Percentiles rank a stretch among this genome's conserved stretches.
These are phyloP conservation scores for Leucoraja erinaceus DNA, from an alignment of 2,113 vertebrate genomes.

Conservation along the genomic window DNA sequence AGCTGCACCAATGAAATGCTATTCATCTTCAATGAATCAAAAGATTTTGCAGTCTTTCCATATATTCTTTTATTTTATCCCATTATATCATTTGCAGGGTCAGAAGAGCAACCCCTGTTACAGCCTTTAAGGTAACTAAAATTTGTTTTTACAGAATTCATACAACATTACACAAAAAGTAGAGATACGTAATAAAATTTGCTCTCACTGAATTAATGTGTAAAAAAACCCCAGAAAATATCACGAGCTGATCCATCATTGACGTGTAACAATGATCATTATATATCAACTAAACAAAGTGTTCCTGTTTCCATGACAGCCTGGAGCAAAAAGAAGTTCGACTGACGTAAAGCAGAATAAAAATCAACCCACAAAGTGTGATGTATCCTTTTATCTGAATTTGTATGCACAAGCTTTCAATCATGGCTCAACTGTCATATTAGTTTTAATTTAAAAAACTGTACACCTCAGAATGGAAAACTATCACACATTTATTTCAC, in stretches of 20 bases:
- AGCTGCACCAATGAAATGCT: neutral
- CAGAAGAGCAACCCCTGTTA: too few species aligned
- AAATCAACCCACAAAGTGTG: neutral
- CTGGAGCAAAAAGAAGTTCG: conserved; percentile 18
- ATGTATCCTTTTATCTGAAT: neutral
- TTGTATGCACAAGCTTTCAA: neutral
- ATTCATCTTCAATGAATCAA: neutral
- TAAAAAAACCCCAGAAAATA: neutral
- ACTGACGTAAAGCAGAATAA: neutral
- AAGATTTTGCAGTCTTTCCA: neutral
- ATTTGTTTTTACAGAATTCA: too few species aligned
- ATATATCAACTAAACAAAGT: neutral
- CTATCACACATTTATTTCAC: neutral
- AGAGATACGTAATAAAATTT: too few species aligned
- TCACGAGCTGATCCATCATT: neutral
- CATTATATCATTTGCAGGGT: neutral
- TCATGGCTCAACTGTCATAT: neutral
- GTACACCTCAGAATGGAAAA: neutral
- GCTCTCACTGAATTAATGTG: too few species aligned
- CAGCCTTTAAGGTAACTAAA: too few species aligned
- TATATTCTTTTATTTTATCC: neutral
- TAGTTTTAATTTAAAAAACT: neutral
- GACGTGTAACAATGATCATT: neutral
- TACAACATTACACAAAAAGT: too few species aligned
- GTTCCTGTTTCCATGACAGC: neutral